Percentiles rank a stretch among this genome's conserved stretches.
Conservation (phyloP, 2,888 invertebrate genomes). For the Erebia epiphron region DNA sequence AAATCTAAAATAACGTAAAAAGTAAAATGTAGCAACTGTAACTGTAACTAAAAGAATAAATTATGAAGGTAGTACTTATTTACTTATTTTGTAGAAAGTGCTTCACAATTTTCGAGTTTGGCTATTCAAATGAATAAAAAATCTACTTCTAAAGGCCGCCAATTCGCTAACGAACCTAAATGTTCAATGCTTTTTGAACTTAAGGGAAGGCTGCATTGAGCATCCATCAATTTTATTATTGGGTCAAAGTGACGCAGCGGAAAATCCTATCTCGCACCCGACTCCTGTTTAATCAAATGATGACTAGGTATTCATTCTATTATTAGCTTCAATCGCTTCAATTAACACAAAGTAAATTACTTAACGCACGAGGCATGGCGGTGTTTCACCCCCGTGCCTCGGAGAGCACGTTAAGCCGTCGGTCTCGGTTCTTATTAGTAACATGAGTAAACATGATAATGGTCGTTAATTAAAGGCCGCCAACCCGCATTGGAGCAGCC, state of each 20-base stretch:
- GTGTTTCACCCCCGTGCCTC: too few species aligned
- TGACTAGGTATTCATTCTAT: slow-evolving; percentile 42
- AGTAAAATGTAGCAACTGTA: too few species aligned
- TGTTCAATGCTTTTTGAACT: slow-evolving; percentile 19
- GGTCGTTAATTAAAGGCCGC: too few species aligned
- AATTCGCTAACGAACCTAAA: slow-evolving; percentile 23
- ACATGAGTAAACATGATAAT: too few species aligned
- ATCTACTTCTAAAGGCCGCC: slow-evolving; percentile 16
- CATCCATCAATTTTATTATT: slow-evolving; percentile 68
- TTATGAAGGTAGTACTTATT: background rate
- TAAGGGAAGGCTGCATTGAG: slow-evolving; percentile 33
- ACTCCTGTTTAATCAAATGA: slow-evolving; percentile 63
- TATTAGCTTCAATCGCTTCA: slow-evolving; percentile 36
- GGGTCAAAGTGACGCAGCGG: slow-evolving; percentile 61
- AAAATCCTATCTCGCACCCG: slow-evolving; percentile 56
- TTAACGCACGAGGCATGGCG: too few species aligned
- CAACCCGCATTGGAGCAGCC: too few species aligned
- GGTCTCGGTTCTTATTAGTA: too few species aligned
- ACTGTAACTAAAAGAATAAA: too few species aligned
- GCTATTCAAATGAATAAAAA: slow-evolving; percentile 4
- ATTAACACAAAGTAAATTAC: slow-evolving; percentile 27
- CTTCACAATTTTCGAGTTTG: background rate
- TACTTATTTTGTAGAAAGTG: background rate
- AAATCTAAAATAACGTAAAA: background rate
- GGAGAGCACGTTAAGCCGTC: too few species aligned